Evolutionary conservation across 2,113 vertebrate genomes (phyloP), one percentile per base, ranked within the genome.

Genomic region (Toxotes chatareus): DNA sequence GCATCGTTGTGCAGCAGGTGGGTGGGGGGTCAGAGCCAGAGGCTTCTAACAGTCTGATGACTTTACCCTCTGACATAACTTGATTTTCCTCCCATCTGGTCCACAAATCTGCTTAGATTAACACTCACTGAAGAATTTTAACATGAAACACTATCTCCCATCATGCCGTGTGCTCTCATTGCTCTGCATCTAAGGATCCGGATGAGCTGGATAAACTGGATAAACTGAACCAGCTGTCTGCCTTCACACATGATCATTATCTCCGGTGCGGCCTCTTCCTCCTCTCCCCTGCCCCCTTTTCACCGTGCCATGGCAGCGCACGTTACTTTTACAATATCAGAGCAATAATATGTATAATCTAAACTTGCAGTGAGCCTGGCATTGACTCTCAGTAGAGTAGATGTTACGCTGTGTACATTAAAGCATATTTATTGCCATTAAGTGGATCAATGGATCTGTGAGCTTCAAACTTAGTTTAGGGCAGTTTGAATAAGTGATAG

Each of bases 301-400:
- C 75, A 49, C 69, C 17, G 87, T 80, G 87, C 88, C 80, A 80
- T 83, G 40, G 21, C 70, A 56, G 71, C 16, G 51, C 59, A 63
- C 47, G 6, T 55, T 57, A 42, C 12, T 17, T 49, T 72, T n/a
- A 8, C 74, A 56, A 63, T 3, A 60, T 40, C 51, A 77, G 34
- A 80, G 84, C 85, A 90, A 87, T 88, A 89, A 79, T 66, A 65
- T 59, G 46, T 66, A 38, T 74, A 9, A 72, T 17, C 46, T 44
- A 62, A 49, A 32, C 32, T 71, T 11, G 49, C 57, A 40, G 60
- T 66, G 65, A 65, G 32, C 31, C 49, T 46, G 31, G 19, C 11
- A 36, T 60, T 7, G 32, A 32, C 46, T 27, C 61, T 60, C 34
- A 27, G 2, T 17, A 38, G 62, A 31, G 51, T 76, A 53, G 47